Conservation (phyloP, 2,888 invertebrate genomes). For the Drosophila emarginata region DNA sequence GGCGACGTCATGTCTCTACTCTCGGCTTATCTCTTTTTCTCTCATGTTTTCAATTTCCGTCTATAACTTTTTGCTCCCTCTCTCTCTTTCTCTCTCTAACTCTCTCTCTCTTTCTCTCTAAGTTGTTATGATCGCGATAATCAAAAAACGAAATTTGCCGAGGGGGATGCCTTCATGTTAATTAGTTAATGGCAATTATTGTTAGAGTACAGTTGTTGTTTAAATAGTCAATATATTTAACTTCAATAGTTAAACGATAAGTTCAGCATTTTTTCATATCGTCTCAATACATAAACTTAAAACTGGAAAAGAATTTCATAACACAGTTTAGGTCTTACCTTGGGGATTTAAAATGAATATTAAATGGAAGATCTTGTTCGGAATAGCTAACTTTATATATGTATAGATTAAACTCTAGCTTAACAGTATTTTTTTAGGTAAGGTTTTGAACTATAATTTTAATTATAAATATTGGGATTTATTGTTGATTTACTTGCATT, state of each 20-base stretch:
- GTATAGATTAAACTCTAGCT: too few relatives aligned
- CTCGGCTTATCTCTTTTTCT: constrained; percentile 17
- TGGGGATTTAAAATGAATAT: too few relatives aligned
- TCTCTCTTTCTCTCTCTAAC: constrained; percentile 7
- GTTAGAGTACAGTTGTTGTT: constrained; percentile 10
- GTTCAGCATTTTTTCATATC: background rate
- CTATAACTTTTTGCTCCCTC: background rate
- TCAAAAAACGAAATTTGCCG: constrained; percentile 16
- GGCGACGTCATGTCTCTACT: constrained; percentile 55
- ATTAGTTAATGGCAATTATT: constrained; percentile 43
- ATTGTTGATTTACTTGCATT: too few relatives aligned
- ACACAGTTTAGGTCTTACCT: too few relatives aligned
- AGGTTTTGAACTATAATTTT: too few relatives aligned
- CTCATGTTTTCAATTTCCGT: constrained; percentile 8
- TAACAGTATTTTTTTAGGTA: too few relatives aligned
- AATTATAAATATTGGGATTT: too few relatives aligned
- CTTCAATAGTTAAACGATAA: background rate
- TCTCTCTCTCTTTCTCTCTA: constrained; percentile 7
- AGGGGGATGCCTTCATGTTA: constrained; percentile 39
- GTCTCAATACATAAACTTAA: too few relatives aligned
- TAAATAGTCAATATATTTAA: background rate
- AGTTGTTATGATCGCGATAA: constrained; percentile 30
- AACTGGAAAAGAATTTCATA: too few relatives aligned
- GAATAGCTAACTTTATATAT: too few relatives aligned
- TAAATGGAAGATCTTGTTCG: too few relatives aligned